phyloP scores from a whole-genome alignment of 1,140 invertebrate species.

The Maniola jurtina region DNA sequence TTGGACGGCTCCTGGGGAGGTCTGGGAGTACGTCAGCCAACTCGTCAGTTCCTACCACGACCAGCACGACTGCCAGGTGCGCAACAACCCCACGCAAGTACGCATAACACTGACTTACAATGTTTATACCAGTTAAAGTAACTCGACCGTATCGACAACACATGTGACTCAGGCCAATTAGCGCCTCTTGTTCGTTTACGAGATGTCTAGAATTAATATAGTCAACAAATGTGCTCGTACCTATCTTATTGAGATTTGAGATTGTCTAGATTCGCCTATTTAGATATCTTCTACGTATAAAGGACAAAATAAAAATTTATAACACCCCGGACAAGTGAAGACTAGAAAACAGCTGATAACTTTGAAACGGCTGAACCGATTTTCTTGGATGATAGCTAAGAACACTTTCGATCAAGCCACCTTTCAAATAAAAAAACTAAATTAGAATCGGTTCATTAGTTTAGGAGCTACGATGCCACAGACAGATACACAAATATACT shows the following conservation, averaged over 20 bases:
- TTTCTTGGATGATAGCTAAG: too few relatives aligned
- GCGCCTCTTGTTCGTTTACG: conserved; percentile 33
- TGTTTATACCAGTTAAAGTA: not conserved
- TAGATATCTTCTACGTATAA: too few relatives aligned
- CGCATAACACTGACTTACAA: not conserved
- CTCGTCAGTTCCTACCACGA: conserved; percentile 74
- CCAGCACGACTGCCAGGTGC: conserved; percentile 71
- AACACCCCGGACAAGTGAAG: too few relatives aligned
- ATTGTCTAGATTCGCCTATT: not conserved
- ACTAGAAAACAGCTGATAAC: too few relatives aligned
- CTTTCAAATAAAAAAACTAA: too few relatives aligned
- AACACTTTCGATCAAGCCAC: too few relatives aligned
- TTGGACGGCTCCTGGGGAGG: conserved; percentile 71
- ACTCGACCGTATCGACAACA: conserved; percentile 23
- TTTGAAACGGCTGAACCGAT: too few relatives aligned
- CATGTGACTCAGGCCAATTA: conserved; percentile 47
- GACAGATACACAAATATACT: too few relatives aligned
- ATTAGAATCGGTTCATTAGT: too few relatives aligned
- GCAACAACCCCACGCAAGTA: conserved; percentile 10
- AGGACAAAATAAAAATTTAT: too few relatives aligned
- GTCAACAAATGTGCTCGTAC: not conserved
- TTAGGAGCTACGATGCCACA: too few relatives aligned
- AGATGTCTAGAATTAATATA: not conserved
- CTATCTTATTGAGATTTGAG: too few relatives aligned
- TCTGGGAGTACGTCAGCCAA: conserved; percentile 74